Percentiles rank a stretch among this genome's conserved stretches.
Conservation (phyloP, 2,888 invertebrate genomes). For the Stictocephala bisonia region DNA sequence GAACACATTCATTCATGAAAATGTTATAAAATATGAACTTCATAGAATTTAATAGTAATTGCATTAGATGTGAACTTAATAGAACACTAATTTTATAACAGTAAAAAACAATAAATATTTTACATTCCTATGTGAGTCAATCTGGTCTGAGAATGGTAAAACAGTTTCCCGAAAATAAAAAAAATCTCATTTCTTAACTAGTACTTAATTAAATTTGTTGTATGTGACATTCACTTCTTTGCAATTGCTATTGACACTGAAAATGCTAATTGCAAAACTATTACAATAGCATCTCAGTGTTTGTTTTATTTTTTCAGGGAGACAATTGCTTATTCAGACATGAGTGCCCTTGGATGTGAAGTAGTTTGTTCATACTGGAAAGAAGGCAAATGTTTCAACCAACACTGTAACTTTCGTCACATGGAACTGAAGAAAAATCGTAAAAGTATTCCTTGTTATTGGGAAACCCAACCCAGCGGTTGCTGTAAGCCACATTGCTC, state of each 20-base stretch:
- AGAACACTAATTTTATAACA: too few species aligned
- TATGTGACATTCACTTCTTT: background rate
- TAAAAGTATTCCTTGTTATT: slow-evolving; percentile 85
- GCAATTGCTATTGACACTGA: slow-evolving; percentile 3
- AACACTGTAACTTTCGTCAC: slow-evolving; percentile 84
- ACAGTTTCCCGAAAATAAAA: too few species aligned
- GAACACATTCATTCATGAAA: too few species aligned
- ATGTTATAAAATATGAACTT: too few species aligned
- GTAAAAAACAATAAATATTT: too few species aligned
- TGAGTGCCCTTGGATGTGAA: slow-evolving; percentile 86
- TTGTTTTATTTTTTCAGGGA: slow-evolving; percentile 71
- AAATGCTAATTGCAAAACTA: slow-evolving; percentile 2
- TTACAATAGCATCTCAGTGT: slow-evolving; percentile 43
- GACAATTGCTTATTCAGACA: slow-evolving; percentile 85
- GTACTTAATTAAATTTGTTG: too few species aligned
- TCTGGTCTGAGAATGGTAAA: too few species aligned
- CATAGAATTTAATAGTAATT: too few species aligned
- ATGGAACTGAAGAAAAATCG: slow-evolving; percentile 90
- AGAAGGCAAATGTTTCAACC: slow-evolving; percentile 81
- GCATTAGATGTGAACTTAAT: too few species aligned
- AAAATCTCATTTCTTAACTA: slow-evolving; percentile 32
- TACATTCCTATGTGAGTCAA: too few species aligned
- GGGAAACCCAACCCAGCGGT: slow-evolving; percentile 87
- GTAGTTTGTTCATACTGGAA: slow-evolving; percentile 85
- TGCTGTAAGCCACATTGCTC: slow-evolving; percentile 88